A percentile compares a stretch with the other conserved stretches of the same genome.
Conservation (phyloP, 2,797 vertebrate genomes). For the Falco novaeseelandiae region DNA sequence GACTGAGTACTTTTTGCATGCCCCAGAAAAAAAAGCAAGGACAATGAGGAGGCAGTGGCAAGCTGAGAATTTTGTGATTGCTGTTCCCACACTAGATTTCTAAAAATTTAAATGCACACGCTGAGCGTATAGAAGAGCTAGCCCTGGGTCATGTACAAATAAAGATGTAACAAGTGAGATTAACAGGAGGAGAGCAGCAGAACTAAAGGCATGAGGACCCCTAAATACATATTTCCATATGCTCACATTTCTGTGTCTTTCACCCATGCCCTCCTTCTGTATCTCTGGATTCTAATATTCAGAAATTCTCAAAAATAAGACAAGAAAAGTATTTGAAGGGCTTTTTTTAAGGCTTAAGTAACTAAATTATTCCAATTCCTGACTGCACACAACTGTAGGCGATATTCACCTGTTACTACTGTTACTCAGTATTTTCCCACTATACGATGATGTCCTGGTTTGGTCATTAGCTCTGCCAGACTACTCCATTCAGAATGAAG, state of each 20-base stretch:
- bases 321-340: neutral
- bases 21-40: neutral
- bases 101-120: neutral
- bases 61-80: neutral
- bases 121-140: neutral
- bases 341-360: neutral
- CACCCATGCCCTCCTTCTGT: neutral
- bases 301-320: neutral
- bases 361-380: neutral
- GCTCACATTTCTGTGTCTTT: neutral
- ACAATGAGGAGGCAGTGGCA: neutral
- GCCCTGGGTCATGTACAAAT: neutral
- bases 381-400: neutral
- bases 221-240: neutral
- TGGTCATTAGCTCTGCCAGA: neutral
- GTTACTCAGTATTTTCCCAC: neutral
- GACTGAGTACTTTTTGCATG: neutral
- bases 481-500: neutral
- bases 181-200: neutral
- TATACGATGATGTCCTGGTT: neutral
- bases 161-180: neutral
- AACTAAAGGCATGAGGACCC: neutral
- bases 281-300: neutral
- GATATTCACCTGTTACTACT: neutral
- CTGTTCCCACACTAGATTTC: neutral